phyloP scores from a whole-genome alignment of 2,888 invertebrate genomes.

The Lycophotia porphyrea region DNA sequence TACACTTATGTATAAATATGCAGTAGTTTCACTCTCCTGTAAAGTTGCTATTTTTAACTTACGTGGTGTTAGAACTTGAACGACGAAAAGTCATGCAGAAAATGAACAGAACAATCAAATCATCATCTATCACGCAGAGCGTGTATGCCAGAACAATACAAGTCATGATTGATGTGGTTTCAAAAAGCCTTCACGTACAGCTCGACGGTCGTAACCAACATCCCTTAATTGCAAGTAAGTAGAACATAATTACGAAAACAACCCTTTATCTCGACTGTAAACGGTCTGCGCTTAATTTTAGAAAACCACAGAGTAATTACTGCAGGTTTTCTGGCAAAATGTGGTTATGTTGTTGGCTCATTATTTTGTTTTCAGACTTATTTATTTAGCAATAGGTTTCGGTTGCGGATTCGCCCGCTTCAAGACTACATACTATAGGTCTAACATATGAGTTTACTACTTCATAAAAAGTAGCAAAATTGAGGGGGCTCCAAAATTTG shows the following conservation, averaged over 20 bases:
- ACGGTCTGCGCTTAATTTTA: conserved; percentile 35
- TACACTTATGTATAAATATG: too few species aligned
- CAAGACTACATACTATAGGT: too few species aligned
- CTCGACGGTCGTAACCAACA: conserved; percentile 20
- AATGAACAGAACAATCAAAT: conserved; percentile 11
- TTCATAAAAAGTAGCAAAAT: too few species aligned
- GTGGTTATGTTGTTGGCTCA: conserved; percentile 17
- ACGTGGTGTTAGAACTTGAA: too few species aligned
- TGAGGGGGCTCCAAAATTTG: too few species aligned
- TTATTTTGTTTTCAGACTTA: conserved; percentile 4
- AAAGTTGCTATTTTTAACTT: too few species aligned
- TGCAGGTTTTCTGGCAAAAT: conserved; percentile 38
- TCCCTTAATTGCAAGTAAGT: conserved; percentile 41
- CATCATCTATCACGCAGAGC: background rate
- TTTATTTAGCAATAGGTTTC: conserved; percentile 8
- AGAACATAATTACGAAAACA: conserved; percentile 36
- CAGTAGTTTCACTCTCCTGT: too few species aligned
- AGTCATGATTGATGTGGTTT: conserved; percentile 40
- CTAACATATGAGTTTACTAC: too few species aligned
- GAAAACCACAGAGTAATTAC: conserved; percentile 47
- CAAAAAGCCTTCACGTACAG: conserved; percentile 24
- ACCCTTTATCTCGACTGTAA: conserved; percentile 33
- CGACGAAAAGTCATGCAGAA: background rate
- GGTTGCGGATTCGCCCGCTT: background rate
- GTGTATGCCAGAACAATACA: background rate